A percentile compares a stretch with the other conserved stretches of the same genome.
These are phyloP conservation scores for Melanchra persicariae DNA, from an alignment of 2,888 invertebrate species.

Conservation along the genomic window DNA sequence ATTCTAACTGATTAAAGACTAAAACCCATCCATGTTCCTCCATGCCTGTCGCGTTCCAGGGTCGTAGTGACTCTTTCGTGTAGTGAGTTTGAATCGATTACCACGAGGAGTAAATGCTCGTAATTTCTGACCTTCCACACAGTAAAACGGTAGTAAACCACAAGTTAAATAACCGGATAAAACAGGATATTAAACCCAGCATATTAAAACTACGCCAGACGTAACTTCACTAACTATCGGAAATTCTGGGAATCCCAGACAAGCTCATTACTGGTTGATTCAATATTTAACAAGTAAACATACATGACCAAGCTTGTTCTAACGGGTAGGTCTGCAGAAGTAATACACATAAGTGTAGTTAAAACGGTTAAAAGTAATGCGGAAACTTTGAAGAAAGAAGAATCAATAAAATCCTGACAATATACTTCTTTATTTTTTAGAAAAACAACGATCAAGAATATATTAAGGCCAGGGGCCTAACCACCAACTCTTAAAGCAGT, in stretches of 20 bases:
- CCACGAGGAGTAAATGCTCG: no score
- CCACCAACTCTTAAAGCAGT: no score
- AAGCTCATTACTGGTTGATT: slow-evolving; percentile 39
- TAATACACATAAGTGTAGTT: background rate
- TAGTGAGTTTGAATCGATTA: no score
- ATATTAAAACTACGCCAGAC: slow-evolving; percentile 34
- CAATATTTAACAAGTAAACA: slow-evolving; percentile 36
- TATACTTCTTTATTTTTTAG: no score
- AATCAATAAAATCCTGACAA: background rate
- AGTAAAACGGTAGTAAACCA: background rate
- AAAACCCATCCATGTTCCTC: no score
- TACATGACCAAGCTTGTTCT: slow-evolving; percentile 1
- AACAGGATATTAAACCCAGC: slow-evolving; percentile 3
- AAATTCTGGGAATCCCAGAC: slow-evolving; percentile 44
- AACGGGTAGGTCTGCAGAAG: slow-evolving; percentile 21
- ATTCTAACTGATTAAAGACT: no score
- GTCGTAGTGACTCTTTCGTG: no score
- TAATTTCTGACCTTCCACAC: no score
- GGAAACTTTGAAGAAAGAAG: background rate
- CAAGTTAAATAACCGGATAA: slow-evolving; percentile 5
- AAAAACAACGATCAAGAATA: no score
- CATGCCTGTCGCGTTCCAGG: no score
- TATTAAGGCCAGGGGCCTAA: no score
- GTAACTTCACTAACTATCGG: slow-evolving; percentile 33
- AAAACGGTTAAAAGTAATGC: slow-evolving; percentile 19